phyloP scores from a whole-genome alignment of 2,113 vertebrate genomes.

The Coracopsis vasa region DNA sequence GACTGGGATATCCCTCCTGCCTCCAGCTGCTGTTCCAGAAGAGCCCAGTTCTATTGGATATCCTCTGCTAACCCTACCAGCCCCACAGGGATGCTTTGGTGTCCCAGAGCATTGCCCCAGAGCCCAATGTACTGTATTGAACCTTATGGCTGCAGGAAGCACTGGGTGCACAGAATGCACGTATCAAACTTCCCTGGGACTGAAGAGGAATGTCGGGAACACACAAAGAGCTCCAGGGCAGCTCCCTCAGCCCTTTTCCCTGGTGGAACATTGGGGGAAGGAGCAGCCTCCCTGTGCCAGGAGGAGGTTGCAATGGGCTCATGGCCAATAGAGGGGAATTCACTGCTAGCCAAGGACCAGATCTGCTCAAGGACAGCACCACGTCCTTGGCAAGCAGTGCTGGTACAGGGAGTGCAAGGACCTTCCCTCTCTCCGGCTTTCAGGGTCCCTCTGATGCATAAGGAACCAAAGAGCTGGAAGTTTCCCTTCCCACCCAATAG shows the following conservation, averaged over 20 bases:
- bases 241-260: not conserved
- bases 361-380: not conserved
- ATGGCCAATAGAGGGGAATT: not conserved
- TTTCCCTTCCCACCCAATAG: not conserved
- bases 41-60: not conserved
- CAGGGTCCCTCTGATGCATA: not conserved
- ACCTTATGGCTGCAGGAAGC: not conserved
- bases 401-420: not conserved
- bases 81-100: not conserved
- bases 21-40: not conserved
- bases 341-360: not conserved
- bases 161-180: not conserved
- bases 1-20: not conserved
- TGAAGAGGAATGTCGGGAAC: not conserved
- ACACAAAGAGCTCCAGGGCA: not conserved
- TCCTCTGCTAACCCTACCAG: not conserved
- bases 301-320: not conserved
- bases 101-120: not conserved
- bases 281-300: not conserved
- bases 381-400: not conserved
- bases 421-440: not conserved
- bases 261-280: not conserved
- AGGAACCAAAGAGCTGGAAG: not conserved
- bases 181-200: not conserved
- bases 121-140: not conserved